Percentiles rank a stretch among this genome's conserved stretches.
phyloP scores from a whole-genome alignment of 2,113 vertebrate genomes.

The Ptilorrhoa leucosticta region DNA sequence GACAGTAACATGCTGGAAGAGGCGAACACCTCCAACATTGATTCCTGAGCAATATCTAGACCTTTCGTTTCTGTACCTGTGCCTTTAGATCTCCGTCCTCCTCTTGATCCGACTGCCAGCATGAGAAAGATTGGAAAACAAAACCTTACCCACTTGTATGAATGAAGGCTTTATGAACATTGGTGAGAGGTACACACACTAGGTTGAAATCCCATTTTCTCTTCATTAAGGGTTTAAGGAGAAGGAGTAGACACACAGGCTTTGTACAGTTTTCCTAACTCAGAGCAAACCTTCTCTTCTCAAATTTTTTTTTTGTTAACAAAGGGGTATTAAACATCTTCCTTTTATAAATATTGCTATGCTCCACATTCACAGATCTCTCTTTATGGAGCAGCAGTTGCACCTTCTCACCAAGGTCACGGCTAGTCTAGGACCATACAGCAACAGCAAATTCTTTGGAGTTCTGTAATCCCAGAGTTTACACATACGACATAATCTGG shows the following conservation, averaged over 20 bases:
- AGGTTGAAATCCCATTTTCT: neutral
- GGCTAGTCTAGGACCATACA: neutral
- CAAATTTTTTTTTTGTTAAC: neutral
- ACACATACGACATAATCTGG: neutral
- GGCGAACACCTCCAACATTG: neutral
- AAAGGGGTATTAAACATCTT: neutral
- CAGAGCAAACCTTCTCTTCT: neutral
- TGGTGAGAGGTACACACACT: neutral
- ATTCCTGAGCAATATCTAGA: neutral
- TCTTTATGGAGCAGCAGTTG: neutral
- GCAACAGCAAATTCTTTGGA: neutral
- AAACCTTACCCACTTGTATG: slow-evolving; percentile 57
- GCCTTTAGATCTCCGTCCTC: slow-evolving; percentile 84
- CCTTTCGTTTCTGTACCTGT: slow-evolving; percentile 74
- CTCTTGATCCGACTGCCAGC: slow-evolving; percentile 92
- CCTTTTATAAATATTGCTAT: neutral
- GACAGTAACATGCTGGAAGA: slow-evolving; percentile 54
- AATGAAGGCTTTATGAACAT: neutral
- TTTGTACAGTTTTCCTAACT: neutral
- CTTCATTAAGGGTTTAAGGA: neutral
- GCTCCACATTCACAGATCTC: neutral
- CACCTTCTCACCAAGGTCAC: neutral
- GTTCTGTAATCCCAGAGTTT: neutral
- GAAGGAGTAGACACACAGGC: neutral
- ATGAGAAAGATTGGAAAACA: slow-evolving; percentile 69